phyloP scores from a whole-genome alignment of 2,113 vertebrate species.

The Saimiri boliviensis region DNA sequence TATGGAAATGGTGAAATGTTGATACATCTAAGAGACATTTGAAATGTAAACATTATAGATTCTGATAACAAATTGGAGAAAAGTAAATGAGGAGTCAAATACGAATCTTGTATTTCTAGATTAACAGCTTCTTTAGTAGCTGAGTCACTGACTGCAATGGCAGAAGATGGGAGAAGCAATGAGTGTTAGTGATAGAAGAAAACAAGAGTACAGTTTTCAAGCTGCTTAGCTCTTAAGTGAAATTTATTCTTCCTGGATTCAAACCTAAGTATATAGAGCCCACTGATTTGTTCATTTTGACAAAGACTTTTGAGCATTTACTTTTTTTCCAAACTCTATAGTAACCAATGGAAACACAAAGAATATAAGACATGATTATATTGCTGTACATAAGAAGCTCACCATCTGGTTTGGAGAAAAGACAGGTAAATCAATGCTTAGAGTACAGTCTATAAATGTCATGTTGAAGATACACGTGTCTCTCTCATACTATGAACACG shows the following conservation, averaged over 20 bases:
- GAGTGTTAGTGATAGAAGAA: background rate
- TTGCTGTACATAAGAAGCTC: background rate
- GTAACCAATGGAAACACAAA: background rate
- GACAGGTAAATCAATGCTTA: background rate
- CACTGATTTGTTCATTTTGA: background rate
- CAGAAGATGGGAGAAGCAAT: background rate
- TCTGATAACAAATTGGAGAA: background rate
- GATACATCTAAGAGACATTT: background rate
- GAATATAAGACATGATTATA: background rate
- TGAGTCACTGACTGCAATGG: background rate
- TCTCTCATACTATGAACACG: no score
- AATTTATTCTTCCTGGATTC: background rate
- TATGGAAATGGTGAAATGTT: background rate
- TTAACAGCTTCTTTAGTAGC: background rate
- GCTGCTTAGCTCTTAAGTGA: background rate
- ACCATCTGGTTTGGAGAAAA: background rate
- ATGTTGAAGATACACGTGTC: background rate
- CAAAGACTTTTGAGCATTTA: background rate
- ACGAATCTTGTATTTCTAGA: background rate
- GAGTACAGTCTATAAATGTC: background rate
- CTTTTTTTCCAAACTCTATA: background rate
- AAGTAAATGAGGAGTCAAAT: background rate
- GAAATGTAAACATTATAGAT: background rate
- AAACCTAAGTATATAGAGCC: background rate
- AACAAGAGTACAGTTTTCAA: background rate